These are phyloP conservation scores for Macrobrachium nipponense DNA, from an alignment of 1,140 invertebrate genomes.

Conservation along the genomic window DNA sequence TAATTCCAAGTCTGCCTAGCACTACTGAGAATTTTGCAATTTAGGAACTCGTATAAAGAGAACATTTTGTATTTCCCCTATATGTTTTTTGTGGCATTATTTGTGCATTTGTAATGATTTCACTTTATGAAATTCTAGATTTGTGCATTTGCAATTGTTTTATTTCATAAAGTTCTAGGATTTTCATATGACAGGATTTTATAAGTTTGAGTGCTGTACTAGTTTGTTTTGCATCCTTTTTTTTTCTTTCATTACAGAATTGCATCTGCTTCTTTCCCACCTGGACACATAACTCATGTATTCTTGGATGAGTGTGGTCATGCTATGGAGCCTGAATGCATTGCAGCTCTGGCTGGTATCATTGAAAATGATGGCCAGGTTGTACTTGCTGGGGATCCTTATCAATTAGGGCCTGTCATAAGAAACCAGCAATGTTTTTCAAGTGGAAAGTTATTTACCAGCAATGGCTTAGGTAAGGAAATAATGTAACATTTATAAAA, in stretches of 20 bases:
- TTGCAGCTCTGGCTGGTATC: conserved; percentile 75
- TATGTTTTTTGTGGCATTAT: not conserved
- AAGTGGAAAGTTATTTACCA: conserved; percentile 3
- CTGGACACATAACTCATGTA: conserved; percentile 86
- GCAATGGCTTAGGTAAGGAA: conserved; percentile 34
- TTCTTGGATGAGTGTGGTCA: conserved; percentile 94
- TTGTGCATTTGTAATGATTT: not conserved
- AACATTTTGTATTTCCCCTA: no score
- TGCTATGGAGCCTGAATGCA: conserved; percentile 86
- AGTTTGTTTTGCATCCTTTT: not conserved
- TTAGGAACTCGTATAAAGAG: no score
- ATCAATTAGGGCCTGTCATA: conserved; percentile 89
- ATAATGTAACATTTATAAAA: not conserved
- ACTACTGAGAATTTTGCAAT: no score
- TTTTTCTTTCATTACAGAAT: conserved; percentile 18
- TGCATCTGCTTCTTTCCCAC: conserved; percentile 69
- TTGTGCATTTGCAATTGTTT: not conserved
- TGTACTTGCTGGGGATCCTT: conserved; percentile 89
- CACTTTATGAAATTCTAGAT: not conserved
- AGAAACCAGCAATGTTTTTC: conserved; percentile 70
- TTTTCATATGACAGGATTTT: not conserved
- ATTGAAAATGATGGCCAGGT: conserved; percentile 75
- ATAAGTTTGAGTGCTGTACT: not conserved
- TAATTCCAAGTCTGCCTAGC: no score
- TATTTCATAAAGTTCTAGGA: not conserved